Base-by-base conservation (phyloP, 53 echinoderm and acorn worm genomes). In the Arbacia lixula region DNA sequence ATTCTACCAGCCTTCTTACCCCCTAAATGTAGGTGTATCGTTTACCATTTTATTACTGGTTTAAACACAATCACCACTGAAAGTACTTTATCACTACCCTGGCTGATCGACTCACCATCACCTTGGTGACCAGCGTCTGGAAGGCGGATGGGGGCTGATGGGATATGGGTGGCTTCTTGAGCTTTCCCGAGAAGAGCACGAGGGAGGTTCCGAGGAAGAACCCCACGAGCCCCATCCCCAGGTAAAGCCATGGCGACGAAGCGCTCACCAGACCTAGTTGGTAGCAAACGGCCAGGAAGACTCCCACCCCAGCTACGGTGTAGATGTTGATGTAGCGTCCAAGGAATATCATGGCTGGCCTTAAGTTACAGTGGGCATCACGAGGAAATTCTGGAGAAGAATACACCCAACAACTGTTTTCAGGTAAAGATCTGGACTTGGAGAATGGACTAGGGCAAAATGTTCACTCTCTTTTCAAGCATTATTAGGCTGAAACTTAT, bases 41-140 rank as follows among this genome's bases (percentile, higher is more conserved):
- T n/a, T n/a, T n/a, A n/a, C n/a, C n/a, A n/a, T n/a, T n/a, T n/a
- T n/a, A n/a, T n/a, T n/a, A n/a, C n/a, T n/a, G n/a, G n/a, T n/a
- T n/a, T n/a, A n/a, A n/a, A n/a, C n/a, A n/a, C n/a, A n/a, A n/a
- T n/a, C n/a, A n/a, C n/a, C n/a, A n/a, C n/a, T n/a, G n/a, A n/a
- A n/a, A n/a, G n/a, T n/a, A n/a, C n/a, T n/a, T n/a, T n/a, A n/a
- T n/a, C n/a, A n/a, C n/a, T n/a, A n/a, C n/a, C n/a, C n/a, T n/a
- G n/a, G n/a, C n/a, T n/a, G n/a, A n/a, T n/a, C 14, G 31, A 68
- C 92, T 88, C 60, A 99, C 99, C 92, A 94, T 94, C 46, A 99
- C 84, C 89, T 99, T 99, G 6, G 87, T 90, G 19, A 99, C 90
- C 42, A 95, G 89, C n/a, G 88, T 80, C 52, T 91, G 90, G 57